A percentile compares a stretch with the other conserved stretches of the same genome.
phyloP scores from a whole-genome alignment of 2,888 invertebrate species.

The Acleris cristana region DNA sequence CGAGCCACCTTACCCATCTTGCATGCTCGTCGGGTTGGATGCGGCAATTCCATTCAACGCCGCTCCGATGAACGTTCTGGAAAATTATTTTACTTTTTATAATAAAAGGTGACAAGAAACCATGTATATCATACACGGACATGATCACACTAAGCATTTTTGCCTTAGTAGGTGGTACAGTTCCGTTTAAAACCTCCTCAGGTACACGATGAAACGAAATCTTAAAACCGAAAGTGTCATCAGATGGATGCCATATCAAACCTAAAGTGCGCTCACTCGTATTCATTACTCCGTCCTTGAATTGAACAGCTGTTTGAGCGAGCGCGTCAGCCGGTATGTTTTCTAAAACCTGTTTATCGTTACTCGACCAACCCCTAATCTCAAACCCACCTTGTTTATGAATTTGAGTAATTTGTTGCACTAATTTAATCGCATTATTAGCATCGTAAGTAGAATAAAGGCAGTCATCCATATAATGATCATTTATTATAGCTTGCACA shows the following conservation, averaged over 20 bases:
- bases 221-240: conserved; percentile 6
- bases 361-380: conserved; percentile 39
- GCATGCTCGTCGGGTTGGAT: conserved; percentile 30
- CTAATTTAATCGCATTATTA: conserved; percentile 34
- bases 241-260: conserved; percentile 11
- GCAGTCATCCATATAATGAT: conserved; percentile 41
- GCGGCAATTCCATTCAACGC: conserved; percentile 38
- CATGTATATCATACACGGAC: conserved; percentile 14
- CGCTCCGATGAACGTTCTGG: conserved; percentile 40
- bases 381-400: conserved; percentile 37
- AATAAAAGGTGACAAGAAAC: conserved; percentile 6
- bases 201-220: neutral
- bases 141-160: conserved; percentile 20
- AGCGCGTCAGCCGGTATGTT: conserved; percentile 35
- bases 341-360: conserved; percentile 32
- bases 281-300: conserved; percentile 32
- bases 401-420: conserved; percentile 32
- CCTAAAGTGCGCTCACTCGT: conserved; percentile 9
- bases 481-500: conserved; percentile 38
- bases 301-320: conserved; percentile 30
- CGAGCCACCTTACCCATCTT: conserved; percentile 16
- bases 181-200: conserved; percentile 1
- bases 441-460: conserved; percentile 24
- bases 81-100: conserved; percentile 37
- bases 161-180: conserved; percentile 9